phyloP scores from a whole-genome alignment of 2,888 invertebrate genomes.

The Peribatodes rhomboidaria region DNA sequence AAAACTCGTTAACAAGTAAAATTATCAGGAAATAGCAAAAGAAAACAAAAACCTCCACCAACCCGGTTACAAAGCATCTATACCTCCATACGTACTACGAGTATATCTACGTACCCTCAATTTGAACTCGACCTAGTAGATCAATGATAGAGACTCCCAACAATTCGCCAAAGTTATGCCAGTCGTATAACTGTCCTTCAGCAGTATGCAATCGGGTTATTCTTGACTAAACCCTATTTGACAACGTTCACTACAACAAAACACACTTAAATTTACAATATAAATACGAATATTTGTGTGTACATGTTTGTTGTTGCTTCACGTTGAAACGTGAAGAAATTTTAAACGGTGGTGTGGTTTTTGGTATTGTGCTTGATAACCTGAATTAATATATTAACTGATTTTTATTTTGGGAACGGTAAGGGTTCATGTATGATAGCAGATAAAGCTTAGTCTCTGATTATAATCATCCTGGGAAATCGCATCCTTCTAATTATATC shows the following conservation, averaged over 20 bases:
- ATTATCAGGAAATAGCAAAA: slow-evolving; percentile 14
- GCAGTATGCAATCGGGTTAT: not conserved
- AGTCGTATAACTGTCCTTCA: not conserved
- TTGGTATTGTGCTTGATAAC: no score
- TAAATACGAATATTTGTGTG: no score
- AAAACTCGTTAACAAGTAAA: slow-evolving; percentile 5
- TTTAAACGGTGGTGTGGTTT: no score
- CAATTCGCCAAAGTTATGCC: slow-evolving; percentile 20
- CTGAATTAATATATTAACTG: no score
- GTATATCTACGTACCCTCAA: slow-evolving; percentile 16
- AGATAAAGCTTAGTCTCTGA: no score
- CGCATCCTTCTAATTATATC: no score
- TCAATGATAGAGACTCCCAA: slow-evolving; percentile 21
- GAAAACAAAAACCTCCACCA: slow-evolving; percentile 14
- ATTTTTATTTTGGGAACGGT: no score
- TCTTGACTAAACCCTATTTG: not conserved
- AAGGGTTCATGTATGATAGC: no score
- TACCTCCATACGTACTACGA: not conserved
- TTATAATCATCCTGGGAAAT: no score
- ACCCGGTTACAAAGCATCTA: slow-evolving; percentile 15
- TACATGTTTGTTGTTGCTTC: no score
- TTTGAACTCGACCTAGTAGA: slow-evolving; percentile 31
- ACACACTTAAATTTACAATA: not conserved
- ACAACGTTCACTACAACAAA: not conserved
- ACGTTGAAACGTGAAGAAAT: no score